These are phyloP conservation scores for Steromphala cineraria DNA, from an alignment of 2,888 invertebrate genomes.

Conservation along the genomic window DNA sequence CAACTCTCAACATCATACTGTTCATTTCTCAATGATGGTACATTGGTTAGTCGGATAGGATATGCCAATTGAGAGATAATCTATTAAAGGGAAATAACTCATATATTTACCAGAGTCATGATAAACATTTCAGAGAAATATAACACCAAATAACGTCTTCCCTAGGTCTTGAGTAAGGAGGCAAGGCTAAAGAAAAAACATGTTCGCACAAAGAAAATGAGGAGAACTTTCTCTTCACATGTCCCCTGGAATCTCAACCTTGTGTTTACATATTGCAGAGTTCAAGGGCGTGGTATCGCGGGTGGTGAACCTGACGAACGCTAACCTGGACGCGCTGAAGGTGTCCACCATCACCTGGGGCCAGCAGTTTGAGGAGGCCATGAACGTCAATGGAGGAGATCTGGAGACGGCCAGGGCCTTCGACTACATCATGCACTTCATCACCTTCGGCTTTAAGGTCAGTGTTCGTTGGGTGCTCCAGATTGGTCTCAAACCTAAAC, in stretches of 20 bases:
- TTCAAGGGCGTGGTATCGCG: slow-evolving; percentile 78
- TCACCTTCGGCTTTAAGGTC: slow-evolving; percentile 80
- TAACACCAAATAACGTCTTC: too few relatives aligned
- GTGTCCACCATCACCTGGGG: slow-evolving; percentile 78
- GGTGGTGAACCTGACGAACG: slow-evolving; percentile 77
- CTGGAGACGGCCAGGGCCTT: slow-evolving; percentile 77
- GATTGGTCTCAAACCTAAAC: too few relatives aligned
- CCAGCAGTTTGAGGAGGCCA: slow-evolving; percentile 78
- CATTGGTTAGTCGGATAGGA: too few relatives aligned
- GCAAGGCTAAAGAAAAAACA: too few relatives aligned
- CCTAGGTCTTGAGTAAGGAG: too few relatives aligned
- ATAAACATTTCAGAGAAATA: too few relatives aligned
- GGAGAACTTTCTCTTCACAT: neutral
- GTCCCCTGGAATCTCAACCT: neutral
- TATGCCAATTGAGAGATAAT: too few relatives aligned
- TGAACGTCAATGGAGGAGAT: slow-evolving; percentile 80
- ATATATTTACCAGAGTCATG: too few relatives aligned
- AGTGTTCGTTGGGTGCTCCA: neutral
- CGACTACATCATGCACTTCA: slow-evolving; percentile 79
- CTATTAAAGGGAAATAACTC: too few relatives aligned
- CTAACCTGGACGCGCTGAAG: slow-evolving; percentile 78
- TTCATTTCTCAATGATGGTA: too few relatives aligned
- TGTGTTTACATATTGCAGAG: slow-evolving; percentile 70
- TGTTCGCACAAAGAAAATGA: too few relatives aligned
- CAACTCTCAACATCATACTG: too few relatives aligned